These are phyloP conservation scores for Calypte anna DNA, from an alignment of 2,113 vertebrate species.

Conservation along the genomic window DNA sequence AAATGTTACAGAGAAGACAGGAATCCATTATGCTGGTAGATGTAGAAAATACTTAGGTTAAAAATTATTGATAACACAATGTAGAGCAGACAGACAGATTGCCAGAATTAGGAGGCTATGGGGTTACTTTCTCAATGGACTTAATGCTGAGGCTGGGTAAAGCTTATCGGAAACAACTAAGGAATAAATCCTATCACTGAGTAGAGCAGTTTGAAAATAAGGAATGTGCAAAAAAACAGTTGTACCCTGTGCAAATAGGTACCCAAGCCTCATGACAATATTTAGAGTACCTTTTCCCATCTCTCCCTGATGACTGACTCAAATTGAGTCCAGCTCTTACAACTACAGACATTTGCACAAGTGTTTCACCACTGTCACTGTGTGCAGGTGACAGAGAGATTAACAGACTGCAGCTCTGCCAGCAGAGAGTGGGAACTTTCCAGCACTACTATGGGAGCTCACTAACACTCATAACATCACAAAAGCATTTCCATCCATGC, in stretches of 20 bases:
- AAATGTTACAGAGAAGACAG: not conserved
- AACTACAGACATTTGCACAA: not conserved
- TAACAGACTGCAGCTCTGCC: not conserved
- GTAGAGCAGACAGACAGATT: not conserved
- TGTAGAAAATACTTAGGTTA: not conserved
- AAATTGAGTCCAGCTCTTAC: not conserved
- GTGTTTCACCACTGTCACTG: not conserved
- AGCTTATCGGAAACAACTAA: not conserved
- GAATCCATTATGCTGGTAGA: conserved; percentile 14
- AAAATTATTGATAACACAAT: not conserved
- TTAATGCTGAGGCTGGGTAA: not conserved
- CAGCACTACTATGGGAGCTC: conserved; percentile 16
- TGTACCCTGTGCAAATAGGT: not conserved
- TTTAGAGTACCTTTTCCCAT: not conserved
- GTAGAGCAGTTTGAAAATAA: not conserved
- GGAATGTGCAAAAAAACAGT: not conserved
- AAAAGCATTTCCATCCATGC: not conserved
- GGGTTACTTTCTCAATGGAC: not conserved
- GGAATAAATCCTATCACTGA: not conserved
- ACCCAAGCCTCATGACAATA: not conserved
- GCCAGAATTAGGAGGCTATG: not conserved
- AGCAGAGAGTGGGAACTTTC: not conserved
- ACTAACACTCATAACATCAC: not conserved
- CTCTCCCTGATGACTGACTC: not conserved
- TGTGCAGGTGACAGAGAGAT: not conserved